phyloP scores from a whole-genome alignment of 2,113 vertebrate species.

The Orientallactaga bullata region DNA sequence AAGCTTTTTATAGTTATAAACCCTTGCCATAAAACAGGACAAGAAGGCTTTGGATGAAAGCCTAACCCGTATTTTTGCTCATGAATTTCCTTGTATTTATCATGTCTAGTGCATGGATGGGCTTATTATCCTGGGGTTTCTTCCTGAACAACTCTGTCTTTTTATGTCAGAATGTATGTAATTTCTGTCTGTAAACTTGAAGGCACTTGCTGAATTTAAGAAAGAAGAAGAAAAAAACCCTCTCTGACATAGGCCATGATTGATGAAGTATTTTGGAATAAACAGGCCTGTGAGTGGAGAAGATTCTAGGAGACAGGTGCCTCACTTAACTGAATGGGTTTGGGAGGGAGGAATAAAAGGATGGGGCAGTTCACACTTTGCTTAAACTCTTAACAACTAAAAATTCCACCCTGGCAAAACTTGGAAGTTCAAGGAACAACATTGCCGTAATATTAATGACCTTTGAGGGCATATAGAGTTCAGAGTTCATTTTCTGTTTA shows the following conservation, averaged over 20 bases:
- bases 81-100: constrained; percentile 68
- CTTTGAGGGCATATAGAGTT: constrained; percentile 85
- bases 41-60: constrained; percentile 54
- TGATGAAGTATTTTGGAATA: constrained; percentile 66
- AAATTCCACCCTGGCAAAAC: constrained; percentile 72
- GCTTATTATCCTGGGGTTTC: constrained; percentile 57
- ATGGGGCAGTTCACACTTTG: constrained; percentile 60
- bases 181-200: constrained; percentile 65
- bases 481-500: constrained; percentile 86
- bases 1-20: constrained; percentile 38
- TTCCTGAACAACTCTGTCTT: constrained; percentile 52
- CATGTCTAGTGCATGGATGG: background rate
- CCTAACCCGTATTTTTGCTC: constrained; percentile 45
- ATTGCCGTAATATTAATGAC: constrained; percentile 85
- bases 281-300: constrained; percentile 18
- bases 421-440: constrained; percentile 86
- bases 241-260: constrained; percentile 36
- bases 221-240: constrained; percentile 10
- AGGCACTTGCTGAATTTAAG: constrained; percentile 60
- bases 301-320: constrained; percentile 41
- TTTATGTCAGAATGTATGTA: constrained; percentile 50
- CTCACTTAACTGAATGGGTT: constrained; percentile 21
- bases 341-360: background rate
- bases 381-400: constrained; percentile 68
- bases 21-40: constrained; percentile 37